These are phyloP conservation scores for Parazoanthus darwini DNA, from an alignment of 92 coral and sea anemone genomes.

Conservation along the genomic window DNA sequence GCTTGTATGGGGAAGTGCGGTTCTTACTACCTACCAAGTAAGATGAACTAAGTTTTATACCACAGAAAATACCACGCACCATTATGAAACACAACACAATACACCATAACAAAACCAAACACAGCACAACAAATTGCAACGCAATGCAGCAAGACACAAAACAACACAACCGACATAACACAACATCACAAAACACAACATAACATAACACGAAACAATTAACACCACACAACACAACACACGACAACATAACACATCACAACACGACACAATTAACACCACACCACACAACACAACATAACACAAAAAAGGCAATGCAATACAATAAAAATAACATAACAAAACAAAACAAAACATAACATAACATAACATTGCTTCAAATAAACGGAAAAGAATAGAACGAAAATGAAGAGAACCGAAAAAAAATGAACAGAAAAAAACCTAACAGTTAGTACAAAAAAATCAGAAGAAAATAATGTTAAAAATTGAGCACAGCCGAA, in stretches of 20 bases:
- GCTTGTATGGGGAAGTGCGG: slow-evolving; percentile 54
- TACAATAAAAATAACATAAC: not conserved
- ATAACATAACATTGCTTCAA: not conserved
- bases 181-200: slow-evolving; percentile 14
- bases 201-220: slow-evolving; percentile 3
- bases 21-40: slow-evolving; percentile 47
- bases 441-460: too few species aligned
- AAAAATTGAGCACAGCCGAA: too few species aligned
- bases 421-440: not conserved
- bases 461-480: not conserved
- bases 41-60: not conserved
- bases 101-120: slow-evolving; percentile 16
- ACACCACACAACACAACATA: not conserved
- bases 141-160: not conserved
- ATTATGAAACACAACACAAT: not conserved
- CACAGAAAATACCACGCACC: not conserved
- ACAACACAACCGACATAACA: slow-evolving; percentile 18
- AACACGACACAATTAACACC: slow-evolving; percentile 7
- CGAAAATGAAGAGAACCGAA: not conserved
- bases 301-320: not conserved
- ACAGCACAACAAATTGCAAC: slow-evolving; percentile 29
- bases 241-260: not conserved
- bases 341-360: not conserved
- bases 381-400: not conserved
- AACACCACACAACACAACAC: not conserved